phyloP scores from a whole-genome alignment of 2,888 invertebrate genomes.

The Byasa hedistus region DNA sequence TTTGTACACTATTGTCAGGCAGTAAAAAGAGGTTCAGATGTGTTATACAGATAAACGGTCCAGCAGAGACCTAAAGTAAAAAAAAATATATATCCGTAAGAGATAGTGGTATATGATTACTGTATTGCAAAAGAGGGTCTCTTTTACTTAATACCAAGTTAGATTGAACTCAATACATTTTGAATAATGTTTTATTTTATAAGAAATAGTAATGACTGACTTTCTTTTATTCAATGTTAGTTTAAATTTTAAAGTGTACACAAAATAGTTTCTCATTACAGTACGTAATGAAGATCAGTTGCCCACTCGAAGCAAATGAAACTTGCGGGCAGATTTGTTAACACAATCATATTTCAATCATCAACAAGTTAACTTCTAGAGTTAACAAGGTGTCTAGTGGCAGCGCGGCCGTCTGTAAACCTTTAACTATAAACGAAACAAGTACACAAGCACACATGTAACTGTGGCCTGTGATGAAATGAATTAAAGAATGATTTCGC shows the following conservation, averaged over 20 bases:
- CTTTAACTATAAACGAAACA: conserved; percentile 11
- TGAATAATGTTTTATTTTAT: no score
- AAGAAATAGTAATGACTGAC: no score
- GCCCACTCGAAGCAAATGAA: conserved; percentile 7
- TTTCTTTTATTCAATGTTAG: neutral
- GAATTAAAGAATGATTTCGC: conserved; percentile 18
- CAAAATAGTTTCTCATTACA: conserved; percentile 4
- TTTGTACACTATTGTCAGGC: no score
- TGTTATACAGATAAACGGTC: no score
- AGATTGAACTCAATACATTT: no score
- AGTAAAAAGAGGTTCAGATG: no score
- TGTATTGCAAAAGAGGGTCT: no score
- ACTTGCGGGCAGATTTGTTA: conserved; percentile 13
- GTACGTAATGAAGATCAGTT: neutral
- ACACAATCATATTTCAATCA: conserved; percentile 49
- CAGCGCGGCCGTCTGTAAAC: conserved; percentile 39
- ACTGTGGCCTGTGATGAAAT: conserved; percentile 23
- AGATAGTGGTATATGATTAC: no score
- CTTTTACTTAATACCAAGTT: no score
- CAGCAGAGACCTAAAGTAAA: no score
- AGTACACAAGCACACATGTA: neutral
- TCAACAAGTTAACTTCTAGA: conserved; percentile 61
- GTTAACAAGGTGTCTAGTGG: conserved; percentile 73
- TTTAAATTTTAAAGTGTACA: neutral
- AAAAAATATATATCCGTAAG: no score